Base-by-base conservation (phyloP, 2,113 vertebrate genomes). In the Athene cunicularia region DNA sequence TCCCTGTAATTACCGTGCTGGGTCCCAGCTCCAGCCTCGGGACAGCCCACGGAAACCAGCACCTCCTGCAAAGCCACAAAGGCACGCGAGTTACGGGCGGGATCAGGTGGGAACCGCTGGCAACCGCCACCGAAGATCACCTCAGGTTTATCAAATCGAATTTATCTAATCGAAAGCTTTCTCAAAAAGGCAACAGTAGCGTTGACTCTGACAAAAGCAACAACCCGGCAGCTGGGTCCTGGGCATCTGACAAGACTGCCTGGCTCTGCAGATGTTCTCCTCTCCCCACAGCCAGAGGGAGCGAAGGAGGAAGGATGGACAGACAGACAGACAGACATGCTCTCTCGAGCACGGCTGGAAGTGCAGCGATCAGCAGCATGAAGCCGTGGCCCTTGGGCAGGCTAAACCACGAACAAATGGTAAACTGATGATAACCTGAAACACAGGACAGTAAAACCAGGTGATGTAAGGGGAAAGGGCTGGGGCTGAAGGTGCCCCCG, bases 1-100 rank as follows among this genome's bases (percentile, higher is more conserved):
- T 15, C 24, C 28, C 47, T 4, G 4, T 8, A 21, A 86, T 16
- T 9, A 43, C 30, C 2, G 0, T 30, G 55, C 27, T 22, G 16
- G 55, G 7, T 62, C 49, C 49, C 81, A 50, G 41, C 52, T 21
- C 23, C 52, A 8, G 52, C 73, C 16, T 12, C 18, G 13, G 10
- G 74, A 49, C 70, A 49, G 19, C 55, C 24, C 30, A 13, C 0
- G 0, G 83, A 17, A 67, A 62, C 32, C n/a, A 52, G 28, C 49
- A 18, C 41, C 26, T 50, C 55, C 59, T 24, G 12, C 35, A 33
- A 23, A 86, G 35, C 39, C 39, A 39, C 39, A 60, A 21, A 28
- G 55, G 32, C 26, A 19, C 8, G 0, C 3, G 52, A 67, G 64
- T 23, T 60, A 73, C 2, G 1, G 11, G 39, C 4, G 35, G 72